These are phyloP conservation scores for Pachymerium ferrugineum DNA, from an alignment of 2,888 invertebrate species.

Conservation along the genomic window DNA sequence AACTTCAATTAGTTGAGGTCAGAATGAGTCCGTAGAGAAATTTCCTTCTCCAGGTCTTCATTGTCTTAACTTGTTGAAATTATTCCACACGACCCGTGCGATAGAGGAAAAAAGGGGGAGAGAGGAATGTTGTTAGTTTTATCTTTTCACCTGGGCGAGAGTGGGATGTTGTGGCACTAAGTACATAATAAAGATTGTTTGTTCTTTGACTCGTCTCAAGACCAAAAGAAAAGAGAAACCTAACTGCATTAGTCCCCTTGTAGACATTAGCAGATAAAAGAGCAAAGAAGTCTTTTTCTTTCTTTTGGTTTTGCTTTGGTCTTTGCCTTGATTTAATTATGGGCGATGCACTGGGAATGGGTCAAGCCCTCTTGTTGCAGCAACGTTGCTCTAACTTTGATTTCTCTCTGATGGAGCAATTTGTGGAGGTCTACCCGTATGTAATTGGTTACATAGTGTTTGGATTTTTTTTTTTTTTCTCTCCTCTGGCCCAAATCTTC, in stretches of 20 bases:
- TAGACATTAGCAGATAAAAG: conserved; percentile 7
- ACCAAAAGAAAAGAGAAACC: neutral
- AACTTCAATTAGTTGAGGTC: conserved; percentile 14
- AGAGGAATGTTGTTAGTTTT: conserved; percentile 6
- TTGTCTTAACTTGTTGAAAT: conserved; percentile 19
- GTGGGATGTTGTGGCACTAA: conserved; percentile 13
- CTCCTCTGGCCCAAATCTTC: neutral
- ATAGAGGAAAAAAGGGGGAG: neutral
- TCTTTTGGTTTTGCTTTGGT: neutral
- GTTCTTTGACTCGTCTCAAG: conserved; percentile 9
- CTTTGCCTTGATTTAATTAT: conserved; percentile 10
- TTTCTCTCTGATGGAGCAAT: conserved; percentile 15
- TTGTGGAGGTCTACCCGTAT: conserved; percentile 14
- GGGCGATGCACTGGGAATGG: neutral
- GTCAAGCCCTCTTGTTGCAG: neutral
- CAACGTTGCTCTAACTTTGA: conserved; percentile 5
- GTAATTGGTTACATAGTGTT: neutral
- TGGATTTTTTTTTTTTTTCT: neutral
- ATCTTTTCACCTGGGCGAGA: conserved; percentile 5
- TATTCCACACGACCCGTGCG: conserved; percentile 1
- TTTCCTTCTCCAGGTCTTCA: conserved; percentile 4
- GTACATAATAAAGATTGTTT: conserved; percentile 20
- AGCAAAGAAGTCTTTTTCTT: neutral
- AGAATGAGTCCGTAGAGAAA: conserved; percentile 3
- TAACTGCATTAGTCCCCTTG: conserved; percentile 14